Percentiles rank a stretch among this genome's conserved stretches.
phyloP scores from a whole-genome alignment of 1,140 invertebrate genomes.

The Drosophila lowei region DNA sequence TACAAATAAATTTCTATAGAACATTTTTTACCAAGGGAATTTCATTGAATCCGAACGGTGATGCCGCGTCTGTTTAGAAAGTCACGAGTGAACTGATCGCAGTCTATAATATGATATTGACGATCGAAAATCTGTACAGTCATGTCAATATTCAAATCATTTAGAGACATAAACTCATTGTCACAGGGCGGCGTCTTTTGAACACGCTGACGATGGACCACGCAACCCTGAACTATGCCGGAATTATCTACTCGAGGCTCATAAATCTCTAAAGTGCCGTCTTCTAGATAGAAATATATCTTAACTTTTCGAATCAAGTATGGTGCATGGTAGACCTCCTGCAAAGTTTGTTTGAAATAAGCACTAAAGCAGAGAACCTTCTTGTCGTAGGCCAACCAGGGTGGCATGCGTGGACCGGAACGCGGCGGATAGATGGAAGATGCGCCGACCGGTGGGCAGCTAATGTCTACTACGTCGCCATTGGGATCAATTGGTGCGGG shows the following conservation, averaged over 20 bases:
- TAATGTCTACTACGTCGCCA: conserved; percentile 58
- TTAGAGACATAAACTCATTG: conserved; percentile 69
- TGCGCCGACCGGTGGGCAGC: conserved; percentile 72
- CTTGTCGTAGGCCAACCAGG: conserved; percentile 94
- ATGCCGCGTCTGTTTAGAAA: conserved; percentile 94
- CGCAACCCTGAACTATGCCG: conserved; percentile 88
- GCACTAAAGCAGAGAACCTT: conserved; percentile 92
- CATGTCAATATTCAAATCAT: conserved; percentile 75
- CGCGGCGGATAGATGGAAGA: conserved; percentile 89
- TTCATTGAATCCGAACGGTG: conserved; percentile 87
- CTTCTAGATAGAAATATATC: conserved; percentile 95
- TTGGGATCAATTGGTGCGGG: conserved; percentile 41
- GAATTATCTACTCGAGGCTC: conserved; percentile 90
- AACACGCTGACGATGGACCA: conserved; percentile 72
- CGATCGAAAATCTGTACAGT: conserved; percentile 75
- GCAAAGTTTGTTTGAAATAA: conserved; percentile 92
- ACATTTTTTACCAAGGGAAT: conserved; percentile 54
- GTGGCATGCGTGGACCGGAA: conserved; percentile 88
- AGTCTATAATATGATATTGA: conserved; percentile 88
- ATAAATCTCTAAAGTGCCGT: conserved; percentile 93
- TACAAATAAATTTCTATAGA: no score
- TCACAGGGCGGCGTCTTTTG: conserved; percentile 68
- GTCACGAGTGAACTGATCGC: conserved; percentile 92
- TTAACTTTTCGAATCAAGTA: conserved; percentile 90
- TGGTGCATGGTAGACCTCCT: conserved; percentile 88